These are phyloP conservation scores for Strigamia transsilvanica DNA, from an alignment of 2,888 invertebrate genomes.

Conservation along the genomic window DNA sequence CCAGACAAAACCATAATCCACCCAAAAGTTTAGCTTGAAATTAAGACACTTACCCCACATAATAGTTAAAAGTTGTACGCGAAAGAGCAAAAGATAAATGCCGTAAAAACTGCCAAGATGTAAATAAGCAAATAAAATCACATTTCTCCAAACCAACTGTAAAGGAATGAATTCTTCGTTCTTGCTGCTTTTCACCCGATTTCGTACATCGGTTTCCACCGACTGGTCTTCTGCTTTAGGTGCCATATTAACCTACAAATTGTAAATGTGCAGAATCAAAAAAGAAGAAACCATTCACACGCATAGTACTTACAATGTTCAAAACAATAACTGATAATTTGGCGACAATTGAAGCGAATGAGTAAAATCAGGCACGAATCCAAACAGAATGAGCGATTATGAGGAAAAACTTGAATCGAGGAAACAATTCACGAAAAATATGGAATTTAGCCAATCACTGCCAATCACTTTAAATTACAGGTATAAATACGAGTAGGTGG, in stretches of 20 bases:
- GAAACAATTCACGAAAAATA: too few relatives aligned
- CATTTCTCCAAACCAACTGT: slow-evolving; percentile 81
- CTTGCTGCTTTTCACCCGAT: neutral
- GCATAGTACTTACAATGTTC: too few relatives aligned
- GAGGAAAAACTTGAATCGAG: too few relatives aligned
- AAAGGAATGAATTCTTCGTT: neutral
- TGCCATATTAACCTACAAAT: neutral
- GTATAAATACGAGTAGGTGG: too few relatives aligned
- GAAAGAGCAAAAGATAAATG: slow-evolving; percentile 75
- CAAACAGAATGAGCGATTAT: too few relatives aligned
- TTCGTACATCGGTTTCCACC: neutral
- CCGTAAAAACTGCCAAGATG: slow-evolving; percentile 81
- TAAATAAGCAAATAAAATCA: slow-evolving; percentile 78
- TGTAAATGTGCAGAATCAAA: neutral
- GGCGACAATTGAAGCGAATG: too few relatives aligned
- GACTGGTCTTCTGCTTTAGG: slow-evolving; percentile 11
- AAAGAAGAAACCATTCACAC: too few relatives aligned
- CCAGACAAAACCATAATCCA: too few relatives aligned
- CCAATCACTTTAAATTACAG: too few relatives aligned
- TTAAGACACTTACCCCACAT: slow-evolving; percentile 73
- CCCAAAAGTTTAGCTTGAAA: neutral
- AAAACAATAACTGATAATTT: too few relatives aligned
- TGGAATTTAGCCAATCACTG: too few relatives aligned
- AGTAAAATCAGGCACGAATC: too few relatives aligned
- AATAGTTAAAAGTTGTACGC: slow-evolving; percentile 77